phyloP scores from a whole-genome alignment of 2,888 invertebrate genomes.

The Drosophila austrosaltans region DNA sequence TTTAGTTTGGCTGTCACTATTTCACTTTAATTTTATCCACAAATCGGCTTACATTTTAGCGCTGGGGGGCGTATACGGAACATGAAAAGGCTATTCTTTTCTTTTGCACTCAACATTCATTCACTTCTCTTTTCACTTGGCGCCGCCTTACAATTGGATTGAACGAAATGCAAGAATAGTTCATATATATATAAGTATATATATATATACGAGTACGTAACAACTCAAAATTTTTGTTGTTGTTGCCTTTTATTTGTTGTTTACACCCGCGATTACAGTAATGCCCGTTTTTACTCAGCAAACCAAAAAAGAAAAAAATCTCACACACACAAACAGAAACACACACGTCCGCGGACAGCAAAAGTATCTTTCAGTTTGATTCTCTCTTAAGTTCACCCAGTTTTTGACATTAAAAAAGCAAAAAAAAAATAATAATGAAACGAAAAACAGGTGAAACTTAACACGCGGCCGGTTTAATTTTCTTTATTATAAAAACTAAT shows the following conservation, averaged over 20 bases:
- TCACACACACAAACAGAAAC: conserved; percentile 1
- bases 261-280: conserved; percentile 68
- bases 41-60: conserved; percentile 50
- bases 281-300: conserved; percentile 27
- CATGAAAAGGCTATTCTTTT: conserved; percentile 38
- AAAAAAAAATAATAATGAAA: not conserved
- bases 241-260: conserved; percentile 45
- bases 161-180: conserved; percentile 9
- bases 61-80: conserved; percentile 25
- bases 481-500: not conserved
- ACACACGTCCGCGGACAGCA: conserved; percentile 53
- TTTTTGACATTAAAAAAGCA: not conserved
- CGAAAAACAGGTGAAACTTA: not conserved
- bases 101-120: conserved; percentile 37
- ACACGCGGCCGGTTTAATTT: conserved; percentile 4
- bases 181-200: not conserved
- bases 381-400: conserved; percentile 18
- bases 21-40: conserved; percentile 40
- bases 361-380: conserved; percentile 53
- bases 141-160: conserved; percentile 18
- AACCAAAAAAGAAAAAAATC: conserved; percentile 35
- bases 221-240: conserved; percentile 1
- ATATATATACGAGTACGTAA: conserved; percentile 3
- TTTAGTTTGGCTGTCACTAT: conserved; percentile 37
- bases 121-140: conserved; percentile 41